A percentile compares a stretch with the other conserved stretches of the same genome.
Evolutionary conservation across 2,797 vertebrate genomes (phyloP).

Genomic region (Brachyrhaphis roseni): DNA sequence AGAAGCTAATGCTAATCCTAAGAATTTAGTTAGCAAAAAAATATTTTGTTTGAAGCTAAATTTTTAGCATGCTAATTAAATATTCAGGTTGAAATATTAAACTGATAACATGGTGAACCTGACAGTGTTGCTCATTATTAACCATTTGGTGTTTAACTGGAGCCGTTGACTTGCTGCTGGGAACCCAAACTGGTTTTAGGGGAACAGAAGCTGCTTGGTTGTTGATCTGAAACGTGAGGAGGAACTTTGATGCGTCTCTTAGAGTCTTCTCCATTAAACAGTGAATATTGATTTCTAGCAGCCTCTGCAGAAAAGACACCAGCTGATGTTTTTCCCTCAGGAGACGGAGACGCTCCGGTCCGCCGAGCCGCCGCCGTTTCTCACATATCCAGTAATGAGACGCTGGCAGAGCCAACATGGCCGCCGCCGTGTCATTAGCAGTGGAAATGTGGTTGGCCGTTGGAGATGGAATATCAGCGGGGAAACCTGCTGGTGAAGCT

Average conservation of each 20-base stretch:
- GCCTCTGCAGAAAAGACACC: neutral
- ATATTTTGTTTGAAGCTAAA: too few relatives aligned
- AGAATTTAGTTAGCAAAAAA: too few relatives aligned
- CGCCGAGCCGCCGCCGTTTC: constrained; percentile 25
- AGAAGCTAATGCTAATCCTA: too few relatives aligned
- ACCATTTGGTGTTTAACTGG: too few relatives aligned
- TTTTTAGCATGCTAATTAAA: too few relatives aligned
- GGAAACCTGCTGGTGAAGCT: neutral
- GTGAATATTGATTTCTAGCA: neutral
- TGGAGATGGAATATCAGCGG: constrained; percentile 59
- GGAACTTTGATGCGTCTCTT: neutral
- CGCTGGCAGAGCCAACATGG: constrained; percentile 47
- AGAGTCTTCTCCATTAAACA: neutral
- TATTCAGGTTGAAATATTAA: too few relatives aligned
- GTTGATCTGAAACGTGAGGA: neutral
- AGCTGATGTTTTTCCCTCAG: neutral
- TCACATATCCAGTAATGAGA: constrained; percentile 62
- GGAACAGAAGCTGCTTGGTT: neutral
- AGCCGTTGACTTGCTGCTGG: too few relatives aligned
- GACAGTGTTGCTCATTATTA: too few relatives aligned
- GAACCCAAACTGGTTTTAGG: too few relatives aligned
- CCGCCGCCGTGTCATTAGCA: constrained; percentile 52
- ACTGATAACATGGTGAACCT: too few relatives aligned
- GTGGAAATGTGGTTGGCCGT: constrained; percentile 65
- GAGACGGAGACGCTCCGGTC: constrained; percentile 7